Evolutionary conservation across 2,113 vertebrate genomes (phyloP), one percentile per base, ranked within the genome.

Genomic region (Pteruthius melanotis): DNA sequence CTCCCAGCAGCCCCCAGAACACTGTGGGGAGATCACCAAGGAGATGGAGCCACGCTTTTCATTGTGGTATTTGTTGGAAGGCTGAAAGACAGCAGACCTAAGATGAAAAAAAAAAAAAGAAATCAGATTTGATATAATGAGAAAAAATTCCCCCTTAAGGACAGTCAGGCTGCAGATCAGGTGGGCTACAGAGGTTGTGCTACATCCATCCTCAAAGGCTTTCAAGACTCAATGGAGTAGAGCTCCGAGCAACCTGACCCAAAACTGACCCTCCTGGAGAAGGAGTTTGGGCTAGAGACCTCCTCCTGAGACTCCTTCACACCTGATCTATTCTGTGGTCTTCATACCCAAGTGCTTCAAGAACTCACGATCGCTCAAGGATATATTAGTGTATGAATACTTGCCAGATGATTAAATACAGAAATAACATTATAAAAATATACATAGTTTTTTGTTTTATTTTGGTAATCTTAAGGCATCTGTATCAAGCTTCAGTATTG

Each of bases 391-490:
- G 5, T 27, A 47, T 39, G 8, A 10, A 28, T 31, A 27, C 3
- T 22, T 71, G 37, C 3, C 4, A 45, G 40, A 42, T 61, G 10
- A 63, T 19, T 71, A 82, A 78, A 53, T 44, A 79, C 3, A 68
- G 57, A 54, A 79, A 54, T n/a, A 35, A 4, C 7, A 66, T 24
- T 30, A 3, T n/a, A n/a, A 83, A 71, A 39, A 65, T 9, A 42
- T 2, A 11, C 2, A 30, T 18, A 27, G 4, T 0, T 23, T 52
- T 57, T 30, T n/a, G 2, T 6, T 77, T 57, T 31, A 7, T 11
- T 59, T 69, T 30, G 1, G 18, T 68, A n/a, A 69, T 19, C 20
- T 63, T 49, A 30, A 59, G 3, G 11, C 31, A 5, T 8, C 3
- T 42, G 6, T 52, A 83, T 81, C 9, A 66, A 23, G 19, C 53